Conservation (phyloP, 2,797 vertebrate genomes). For the Spea hammondii region DNA sequence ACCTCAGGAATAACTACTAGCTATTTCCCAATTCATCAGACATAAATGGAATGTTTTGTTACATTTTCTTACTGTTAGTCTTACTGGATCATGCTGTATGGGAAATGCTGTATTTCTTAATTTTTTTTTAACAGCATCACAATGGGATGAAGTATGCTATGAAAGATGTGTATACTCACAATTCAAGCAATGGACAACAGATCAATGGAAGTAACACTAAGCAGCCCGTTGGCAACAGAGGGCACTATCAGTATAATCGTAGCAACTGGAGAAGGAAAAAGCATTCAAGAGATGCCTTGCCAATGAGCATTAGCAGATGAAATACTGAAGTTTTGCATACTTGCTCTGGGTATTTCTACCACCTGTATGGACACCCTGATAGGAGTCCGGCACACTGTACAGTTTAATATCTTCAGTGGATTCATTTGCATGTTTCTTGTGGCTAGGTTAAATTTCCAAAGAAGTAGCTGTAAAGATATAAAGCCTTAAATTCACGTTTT, state of each 20-base stretch:
- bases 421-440: conserved; percentile 76
- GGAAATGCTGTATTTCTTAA: neutral
- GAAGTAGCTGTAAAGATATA: conserved; percentile 64
- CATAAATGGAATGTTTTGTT: too few relatives aligned
- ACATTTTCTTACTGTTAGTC: too few relatives aligned
- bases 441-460: conserved; percentile 65
- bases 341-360: conserved; percentile 49
- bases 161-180: conserved; percentile 81
- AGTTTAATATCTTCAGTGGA: conserved; percentile 35
- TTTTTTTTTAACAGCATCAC: conserved; percentile 67
- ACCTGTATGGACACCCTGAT: conserved; percentile 67
- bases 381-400: conserved; percentile 68
- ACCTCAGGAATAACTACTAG: too few relatives aligned
- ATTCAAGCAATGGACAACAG: conserved; percentile 72
- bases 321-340: conserved; percentile 49
- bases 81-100: too few relatives aligned
- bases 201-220: conserved; percentile 64
- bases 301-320: conserved; percentile 84
- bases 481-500: conserved; percentile 67
- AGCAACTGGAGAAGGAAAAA: conserved; percentile 84
- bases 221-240: conserved; percentile 72
- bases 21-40: too few relatives aligned
- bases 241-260: conserved; percentile 83
- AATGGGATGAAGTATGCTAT: conserved; percentile 82
- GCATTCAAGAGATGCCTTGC: conserved; percentile 81